Percentiles rank a stretch among this genome's conserved stretches.
Conservation (phyloP, 2,888 invertebrate species). For the Eurois occulta region DNA sequence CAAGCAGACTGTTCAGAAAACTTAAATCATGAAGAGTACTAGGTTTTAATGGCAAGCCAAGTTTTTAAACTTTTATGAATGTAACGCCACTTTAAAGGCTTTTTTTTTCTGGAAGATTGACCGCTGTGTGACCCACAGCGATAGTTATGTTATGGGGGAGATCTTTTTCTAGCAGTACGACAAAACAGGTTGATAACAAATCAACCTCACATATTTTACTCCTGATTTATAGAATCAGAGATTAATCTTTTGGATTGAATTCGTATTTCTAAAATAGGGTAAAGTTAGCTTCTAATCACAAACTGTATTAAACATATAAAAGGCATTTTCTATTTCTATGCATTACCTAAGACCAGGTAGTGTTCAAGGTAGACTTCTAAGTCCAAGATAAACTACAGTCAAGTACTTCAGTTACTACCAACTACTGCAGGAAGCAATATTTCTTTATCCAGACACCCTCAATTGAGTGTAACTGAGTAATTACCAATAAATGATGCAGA, state of each 20-base stretch:
- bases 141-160: not conserved
- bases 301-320: not conserved
- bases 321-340: not conserved
- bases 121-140: not conserved
- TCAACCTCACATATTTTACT: not conserved
- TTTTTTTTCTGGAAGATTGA: not conserved
- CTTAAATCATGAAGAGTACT: too few relatives aligned
- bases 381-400: not conserved
- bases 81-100: not conserved
- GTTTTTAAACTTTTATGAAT: too few relatives aligned
- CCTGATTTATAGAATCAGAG: not conserved
- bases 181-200: not conserved
- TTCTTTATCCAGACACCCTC: constrained; percentile 20
- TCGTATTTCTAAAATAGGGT: not conserved
- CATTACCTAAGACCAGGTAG: not conserved
- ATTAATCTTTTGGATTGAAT: not conserved
- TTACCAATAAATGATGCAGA: not conserved
- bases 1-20: too few relatives aligned
- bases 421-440: constrained; percentile 26
- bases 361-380: constrained; percentile 26
- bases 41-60: too few relatives aligned
- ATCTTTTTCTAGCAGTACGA: not conserved
- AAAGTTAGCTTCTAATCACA: not conserved
- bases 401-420: not conserved
- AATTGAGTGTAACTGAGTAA: constrained; percentile 23